Evolutionary conservation across 1,140 invertebrate species (phyloP), one percentile per base, ranked within the genome.

Genomic region (Hermetia illucens): DNA sequence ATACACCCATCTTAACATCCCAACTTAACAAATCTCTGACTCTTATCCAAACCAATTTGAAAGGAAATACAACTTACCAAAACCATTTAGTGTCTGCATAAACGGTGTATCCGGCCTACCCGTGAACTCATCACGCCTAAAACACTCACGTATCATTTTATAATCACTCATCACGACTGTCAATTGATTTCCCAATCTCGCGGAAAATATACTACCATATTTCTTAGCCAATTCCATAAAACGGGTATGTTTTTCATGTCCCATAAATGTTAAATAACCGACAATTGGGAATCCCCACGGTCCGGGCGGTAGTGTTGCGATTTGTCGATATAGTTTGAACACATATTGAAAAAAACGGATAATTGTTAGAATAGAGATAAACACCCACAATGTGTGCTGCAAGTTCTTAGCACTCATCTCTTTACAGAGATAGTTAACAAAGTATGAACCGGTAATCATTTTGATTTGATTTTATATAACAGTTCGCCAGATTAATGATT

Each of bases 101-200:
- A 91, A 77, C 29, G 83, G 80, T 10, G 76, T 86, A 47, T 76
- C 75, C 12, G 88, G 89, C 35, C 87, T 70, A 19, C 80, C 86
- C 41, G 81, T 84, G 62, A 91, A 88, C 48, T 87, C 83, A 49
- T 86, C 82, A 13, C 74, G 71, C 0, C 79, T 66, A 57, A 93
- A 92, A 15, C 83, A 75, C 50, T 90, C 81, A 36, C 84, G 66
- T 43, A 93, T 88, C 46, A 78, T 65, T 47, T 77, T 74, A 53
- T 85, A 79, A 63, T 92, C 87, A 60, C 79, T 85, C 40, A 92
- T 64, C 5, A 92, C 81, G 12, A 92, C 78, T 8, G 84, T 75
- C 4, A 87, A 63, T 48, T 90, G 79, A 41, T 72, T 78, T 18
- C 88, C 88, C 1, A 91, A 67, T 16, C 71, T 64, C 0, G 82